These are phyloP conservation scores for Oxyruncus cristatus DNA, from an alignment of 2,113 vertebrate genomes.

Conservation along the genomic window DNA sequence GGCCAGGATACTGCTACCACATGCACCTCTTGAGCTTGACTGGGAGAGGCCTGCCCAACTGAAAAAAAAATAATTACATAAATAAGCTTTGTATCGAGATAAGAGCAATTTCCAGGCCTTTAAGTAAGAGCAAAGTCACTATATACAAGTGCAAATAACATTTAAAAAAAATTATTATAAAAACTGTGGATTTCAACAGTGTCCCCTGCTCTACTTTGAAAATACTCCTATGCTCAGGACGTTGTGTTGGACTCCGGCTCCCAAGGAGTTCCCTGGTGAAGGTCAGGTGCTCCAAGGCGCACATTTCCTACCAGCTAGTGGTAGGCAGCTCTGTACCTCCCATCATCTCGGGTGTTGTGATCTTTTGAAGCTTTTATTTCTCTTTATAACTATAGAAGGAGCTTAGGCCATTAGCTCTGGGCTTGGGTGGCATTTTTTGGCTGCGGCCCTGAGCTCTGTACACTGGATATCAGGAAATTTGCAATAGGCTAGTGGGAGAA, in stretches of 20 bases:
- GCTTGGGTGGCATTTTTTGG: constrained; percentile 3
- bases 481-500: not conserved
- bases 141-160: not conserved
- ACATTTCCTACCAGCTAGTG: not conserved
- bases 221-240: not conserved
- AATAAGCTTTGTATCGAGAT: not conserved
- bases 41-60: not conserved
- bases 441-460: not conserved
- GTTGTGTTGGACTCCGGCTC: not conserved
- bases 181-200: not conserved
- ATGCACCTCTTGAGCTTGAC: not conserved
- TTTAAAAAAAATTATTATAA: not conserved
- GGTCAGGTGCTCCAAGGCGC: not conserved
- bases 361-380: constrained; percentile 11
- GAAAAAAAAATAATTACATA: not conserved
- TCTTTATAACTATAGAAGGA: not conserved
- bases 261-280: not conserved
- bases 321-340: not conserved
- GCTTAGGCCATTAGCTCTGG: not conserved
- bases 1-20: not conserved
- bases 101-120: not conserved
- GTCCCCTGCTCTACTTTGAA: not conserved
- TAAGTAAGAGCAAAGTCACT: not conserved
- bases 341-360: not conserved
- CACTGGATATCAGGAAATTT: not conserved